Percentiles rank a stretch among this genome's conserved stretches.
Evolutionary conservation across 2,888 invertebrate genomes (phyloP).

Genomic region (Pollenia angustigena): DNA sequence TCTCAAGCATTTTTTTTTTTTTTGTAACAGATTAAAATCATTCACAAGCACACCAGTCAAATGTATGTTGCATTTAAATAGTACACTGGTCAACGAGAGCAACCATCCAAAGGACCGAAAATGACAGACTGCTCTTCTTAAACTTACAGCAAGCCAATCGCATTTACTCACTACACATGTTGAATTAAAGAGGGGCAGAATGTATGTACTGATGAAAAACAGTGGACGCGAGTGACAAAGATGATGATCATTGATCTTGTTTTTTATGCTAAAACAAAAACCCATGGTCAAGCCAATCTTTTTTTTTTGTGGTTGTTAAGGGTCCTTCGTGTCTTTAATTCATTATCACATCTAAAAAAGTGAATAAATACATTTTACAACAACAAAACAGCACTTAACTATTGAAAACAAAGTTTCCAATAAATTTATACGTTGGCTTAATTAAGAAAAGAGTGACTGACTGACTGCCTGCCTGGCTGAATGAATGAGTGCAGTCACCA

Average conservation of each 20-base stretch:
- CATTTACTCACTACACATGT: constrained; percentile 22
- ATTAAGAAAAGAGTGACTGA: constrained; percentile 64
- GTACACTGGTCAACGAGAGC: constrained; percentile 18
- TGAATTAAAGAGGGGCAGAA: constrained; percentile 43
- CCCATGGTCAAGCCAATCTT: constrained; percentile 38
- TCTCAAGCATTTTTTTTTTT: background rate
- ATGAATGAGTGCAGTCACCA: constrained; percentile 24
- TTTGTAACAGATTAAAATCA: constrained; percentile 65
- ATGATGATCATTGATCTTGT: constrained; percentile 71
- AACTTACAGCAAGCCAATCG: background rate
- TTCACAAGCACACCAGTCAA: constrained; percentile 9
- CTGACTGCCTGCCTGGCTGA: background rate
- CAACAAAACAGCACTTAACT: constrained; percentile 21
- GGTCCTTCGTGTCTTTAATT: constrained; percentile 70
- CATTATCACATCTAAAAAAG: constrained; percentile 67
- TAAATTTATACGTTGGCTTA: constrained; percentile 65
- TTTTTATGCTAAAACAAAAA: background rate
- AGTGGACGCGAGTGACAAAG: constrained; percentile 57
- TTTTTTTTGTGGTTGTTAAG: constrained; percentile 17
- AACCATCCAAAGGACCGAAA: constrained; percentile 42
- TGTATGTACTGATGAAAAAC: constrained; percentile 40
- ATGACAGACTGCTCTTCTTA: constrained; percentile 38
- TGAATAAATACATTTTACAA: constrained; percentile 47
- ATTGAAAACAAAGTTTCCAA: constrained; percentile 54
- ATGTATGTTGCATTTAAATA: constrained; percentile 11